Percentiles rank a stretch among this genome's conserved stretches.
phyloP scores from a whole-genome alignment of 2,113 vertebrate species.

The Isurus oxyrinchus region DNA sequence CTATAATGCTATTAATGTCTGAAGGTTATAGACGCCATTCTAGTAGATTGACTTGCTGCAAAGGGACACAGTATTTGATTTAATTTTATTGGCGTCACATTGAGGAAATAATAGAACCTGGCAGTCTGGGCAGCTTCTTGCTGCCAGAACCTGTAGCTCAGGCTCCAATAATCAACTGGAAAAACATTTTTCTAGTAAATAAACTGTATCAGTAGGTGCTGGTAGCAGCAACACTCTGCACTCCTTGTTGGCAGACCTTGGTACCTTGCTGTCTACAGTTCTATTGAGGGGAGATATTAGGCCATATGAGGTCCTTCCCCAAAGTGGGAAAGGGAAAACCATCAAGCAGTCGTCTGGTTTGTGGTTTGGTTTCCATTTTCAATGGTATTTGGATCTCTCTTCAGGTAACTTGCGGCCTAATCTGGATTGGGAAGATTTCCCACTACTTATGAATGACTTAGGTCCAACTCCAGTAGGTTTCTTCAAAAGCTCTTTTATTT shows the following conservation, averaged over 20 bases:
- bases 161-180: not conserved
- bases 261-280: not conserved
- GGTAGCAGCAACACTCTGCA: not conserved
- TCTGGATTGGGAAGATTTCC: too few relatives aligned
- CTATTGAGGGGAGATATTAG: not conserved
- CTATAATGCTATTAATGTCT: not conserved
- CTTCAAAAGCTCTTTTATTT: too few relatives aligned
- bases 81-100: not conserved
- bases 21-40: not conserved
- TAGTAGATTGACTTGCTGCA: not conserved
- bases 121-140: not conserved
- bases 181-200: not conserved
- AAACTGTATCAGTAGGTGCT: not conserved
- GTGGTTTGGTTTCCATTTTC: too few relatives aligned
- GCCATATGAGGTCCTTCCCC: not conserved
- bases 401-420: too few relatives aligned
- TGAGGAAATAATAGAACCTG: slow-evolving; percentile 12
- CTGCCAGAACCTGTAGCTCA: not conserved
- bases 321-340: not conserved
- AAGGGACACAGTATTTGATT: not conserved
- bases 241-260: not conserved
- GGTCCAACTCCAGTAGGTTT: too few relatives aligned
- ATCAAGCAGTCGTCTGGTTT: not conserved
- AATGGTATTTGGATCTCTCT: too few relatives aligned
- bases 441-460: too few relatives aligned